phyloP scores from a whole-genome alignment of 2,113 vertebrate genomes.

The Cisticola juncidis region DNA sequence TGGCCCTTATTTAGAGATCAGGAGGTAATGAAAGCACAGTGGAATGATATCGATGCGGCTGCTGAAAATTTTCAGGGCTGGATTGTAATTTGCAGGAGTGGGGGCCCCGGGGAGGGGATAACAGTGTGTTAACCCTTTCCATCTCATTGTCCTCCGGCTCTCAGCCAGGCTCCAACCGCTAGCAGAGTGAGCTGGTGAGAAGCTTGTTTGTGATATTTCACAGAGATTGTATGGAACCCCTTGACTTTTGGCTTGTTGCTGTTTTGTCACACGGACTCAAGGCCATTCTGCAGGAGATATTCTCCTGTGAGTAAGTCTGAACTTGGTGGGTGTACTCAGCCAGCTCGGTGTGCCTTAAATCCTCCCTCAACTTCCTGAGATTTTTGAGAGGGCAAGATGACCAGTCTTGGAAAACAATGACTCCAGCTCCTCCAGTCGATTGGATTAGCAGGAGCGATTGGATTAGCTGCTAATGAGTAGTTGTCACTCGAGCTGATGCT shows the following conservation, averaged over 20 bases:
- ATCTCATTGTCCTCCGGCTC: neutral
- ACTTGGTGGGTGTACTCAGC: accelerated
- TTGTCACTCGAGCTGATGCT: neutral
- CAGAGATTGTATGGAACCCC: too few relatives aligned
- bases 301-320: accelerated
- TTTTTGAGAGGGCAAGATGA: neutral
- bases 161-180: neutral
- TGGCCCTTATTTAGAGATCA: constrained; percentile 53
- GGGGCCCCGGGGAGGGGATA: neutral
- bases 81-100: neutral
- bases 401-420: neutral
- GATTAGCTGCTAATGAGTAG: constrained; percentile 45
- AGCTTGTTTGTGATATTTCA: neutral
- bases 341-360: neutral
- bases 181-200: neutral
- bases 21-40: constrained; percentile 34
- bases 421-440: neutral
- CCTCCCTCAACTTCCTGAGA: neutral
- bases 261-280: accelerated
- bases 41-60: neutral
- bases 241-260: neutral
- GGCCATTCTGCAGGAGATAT: neutral
- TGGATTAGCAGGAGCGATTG: constrained; percentile 23
- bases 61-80: neutral
- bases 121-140: neutral